These are phyloP conservation scores for Dendroctonus ponderosae DNA, from an alignment of 1,140 invertebrate species.

Conservation along the genomic window DNA sequence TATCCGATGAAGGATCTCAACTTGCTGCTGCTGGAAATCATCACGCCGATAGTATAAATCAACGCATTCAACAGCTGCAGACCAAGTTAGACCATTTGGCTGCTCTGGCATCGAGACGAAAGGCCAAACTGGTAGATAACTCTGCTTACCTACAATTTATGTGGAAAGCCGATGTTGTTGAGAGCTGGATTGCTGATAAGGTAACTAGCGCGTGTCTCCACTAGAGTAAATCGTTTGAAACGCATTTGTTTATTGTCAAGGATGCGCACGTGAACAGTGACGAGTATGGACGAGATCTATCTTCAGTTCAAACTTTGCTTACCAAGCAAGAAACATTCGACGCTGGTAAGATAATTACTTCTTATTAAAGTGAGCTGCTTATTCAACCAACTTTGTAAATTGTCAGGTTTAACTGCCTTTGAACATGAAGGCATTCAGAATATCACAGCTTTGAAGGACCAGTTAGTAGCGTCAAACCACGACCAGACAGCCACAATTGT, in stretches of 20 bases:
- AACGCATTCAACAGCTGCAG: constrained; percentile 80
- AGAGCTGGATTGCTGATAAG: constrained; percentile 99
- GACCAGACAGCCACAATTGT: constrained; percentile 89
- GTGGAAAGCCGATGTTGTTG: constrained; percentile 99
- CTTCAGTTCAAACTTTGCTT: constrained; percentile 90
- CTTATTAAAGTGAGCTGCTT: not conserved
- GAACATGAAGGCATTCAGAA: constrained; percentile 99
- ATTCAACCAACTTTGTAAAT: not conserved
- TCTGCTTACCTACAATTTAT: constrained; percentile 98
- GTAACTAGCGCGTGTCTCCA: not conserved
- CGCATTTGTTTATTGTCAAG: not conserved
- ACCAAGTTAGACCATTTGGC: constrained; percentile 87
- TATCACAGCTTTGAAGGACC: constrained; percentile 94
- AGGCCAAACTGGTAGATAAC: constrained; percentile 89
- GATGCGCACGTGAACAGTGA: constrained; percentile 93
- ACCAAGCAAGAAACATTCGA: constrained; percentile 98
- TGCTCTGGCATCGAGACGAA: constrained; percentile 78
- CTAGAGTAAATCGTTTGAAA: too few species aligned
- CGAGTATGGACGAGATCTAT: constrained; percentile 93
- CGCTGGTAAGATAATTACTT: constrained; percentile 61
- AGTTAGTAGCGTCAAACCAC: constrained; percentile 86
- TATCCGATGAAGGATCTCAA: constrained; percentile 79
- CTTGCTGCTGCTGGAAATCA: constrained; percentile 90
- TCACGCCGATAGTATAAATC: constrained; percentile 84
- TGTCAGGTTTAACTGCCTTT: constrained; percentile 85